These are phyloP conservation scores for Corticium candelabrum DNA, from an alignment of 37 sponge, comb jelly and placozoan species.

Conservation along the genomic window DNA sequence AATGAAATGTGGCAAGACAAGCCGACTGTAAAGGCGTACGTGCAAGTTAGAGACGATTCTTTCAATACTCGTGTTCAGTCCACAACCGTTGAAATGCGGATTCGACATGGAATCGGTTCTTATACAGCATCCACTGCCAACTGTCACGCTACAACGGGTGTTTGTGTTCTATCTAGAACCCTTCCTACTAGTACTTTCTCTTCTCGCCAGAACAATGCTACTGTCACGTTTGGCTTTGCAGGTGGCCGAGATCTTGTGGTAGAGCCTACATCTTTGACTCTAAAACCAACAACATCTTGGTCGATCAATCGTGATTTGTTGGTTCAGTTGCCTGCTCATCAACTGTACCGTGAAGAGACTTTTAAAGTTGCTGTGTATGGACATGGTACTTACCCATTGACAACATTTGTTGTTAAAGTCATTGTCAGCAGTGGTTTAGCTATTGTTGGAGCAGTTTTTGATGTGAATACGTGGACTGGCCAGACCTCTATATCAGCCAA, in stretches of 20 bases:
- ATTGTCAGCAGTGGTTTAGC: neutral
- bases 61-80: neutral
- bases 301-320: neutral
- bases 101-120: neutral
- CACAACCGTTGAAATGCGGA: neutral
- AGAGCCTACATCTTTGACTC: neutral
- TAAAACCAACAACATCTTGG: neutral
- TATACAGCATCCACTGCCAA: neutral
- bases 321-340: neutral
- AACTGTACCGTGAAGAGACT: neutral
- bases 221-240: neutral
- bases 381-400: neutral
- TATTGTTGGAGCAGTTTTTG: neutral
- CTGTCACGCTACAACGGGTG: neutral
- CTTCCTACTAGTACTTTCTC: neutral
- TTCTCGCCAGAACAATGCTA: neutral
- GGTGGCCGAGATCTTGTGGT: neutral
- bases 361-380: neutral
- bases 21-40: neutral
- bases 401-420: neutral
- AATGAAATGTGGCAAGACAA: conserved; percentile 2
- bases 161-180: neutral
- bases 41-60: neutral
- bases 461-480: neutral
- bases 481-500: neutral